Evolutionary conservation across 1,140 invertebrate genomes (phyloP), one percentile per base, ranked within the genome.

Genomic region (Neoseiulus cucumeris): DNA sequence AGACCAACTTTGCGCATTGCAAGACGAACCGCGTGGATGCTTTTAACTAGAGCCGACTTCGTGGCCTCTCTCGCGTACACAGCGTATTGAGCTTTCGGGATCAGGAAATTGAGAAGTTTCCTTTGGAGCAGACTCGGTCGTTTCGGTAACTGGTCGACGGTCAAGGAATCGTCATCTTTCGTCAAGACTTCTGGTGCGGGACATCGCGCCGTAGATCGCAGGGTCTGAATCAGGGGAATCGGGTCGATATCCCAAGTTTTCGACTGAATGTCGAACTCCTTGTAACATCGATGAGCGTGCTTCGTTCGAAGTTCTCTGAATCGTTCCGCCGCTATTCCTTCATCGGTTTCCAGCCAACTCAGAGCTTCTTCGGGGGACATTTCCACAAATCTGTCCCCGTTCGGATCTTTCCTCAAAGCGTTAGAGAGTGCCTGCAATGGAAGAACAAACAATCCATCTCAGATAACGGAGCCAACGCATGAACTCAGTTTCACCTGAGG

Each of bases 261-360:
- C 2, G 80, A 78, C 1, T 73, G 72, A 1, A 87, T 71, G 70
- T 87, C 86, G 70, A 87, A 80, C 83, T 90, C 87, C 74, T 82
- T 81, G 30, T 85, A 75, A 68, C 81, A 80, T 68, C 87, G 79
- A 73, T 89, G 84, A 1, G 86, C 87, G 71, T 88, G 84, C 67
- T 79, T 75, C 17, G 80, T 68, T n/a, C 88, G 73, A 71, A 89
- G 87, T 4, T 74, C 68, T 1, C 77, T 69, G 30, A 85, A 79
- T 47, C 79, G 72, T 14, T 73, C 66, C 45, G 79, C 75, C 5
- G 80, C 74, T 65, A 76, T 66, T 20, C 18, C 28, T 7, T 47
- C 5, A 28, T 47, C 45, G 14, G 45, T 14, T 20, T 47, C 28
- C 18, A 47, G 45, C 18, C 18, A 47, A 4, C 4, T 14, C 45